Evolutionary conservation across 2,888 invertebrate species (phyloP).

Genomic region (Deilephila porcellus): DNA sequence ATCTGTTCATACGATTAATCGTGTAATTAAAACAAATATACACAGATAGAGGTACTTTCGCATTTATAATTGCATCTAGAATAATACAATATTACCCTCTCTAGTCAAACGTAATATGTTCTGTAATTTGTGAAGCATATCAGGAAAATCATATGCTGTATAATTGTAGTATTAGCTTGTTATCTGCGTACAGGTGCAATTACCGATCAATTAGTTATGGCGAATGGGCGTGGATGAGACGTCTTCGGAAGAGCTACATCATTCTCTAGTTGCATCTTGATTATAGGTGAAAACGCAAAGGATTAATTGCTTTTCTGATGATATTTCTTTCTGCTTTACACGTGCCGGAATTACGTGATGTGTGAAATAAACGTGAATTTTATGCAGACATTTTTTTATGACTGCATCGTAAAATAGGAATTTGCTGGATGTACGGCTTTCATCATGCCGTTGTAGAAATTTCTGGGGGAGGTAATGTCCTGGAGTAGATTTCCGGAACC

Average conservation of each 20-base stretch:
- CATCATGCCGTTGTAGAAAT: too few relatives aligned
- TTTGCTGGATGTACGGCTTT: too few relatives aligned
- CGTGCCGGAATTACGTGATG: not conserved
- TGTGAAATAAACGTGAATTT: not conserved
- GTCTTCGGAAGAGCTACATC: conserved; percentile 2
- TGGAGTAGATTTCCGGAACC: too few relatives aligned
- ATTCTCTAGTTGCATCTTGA: not conserved
- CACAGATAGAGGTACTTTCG: too few relatives aligned
- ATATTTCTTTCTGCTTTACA: not conserved
- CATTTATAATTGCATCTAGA: too few relatives aligned
- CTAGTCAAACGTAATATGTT: not conserved
- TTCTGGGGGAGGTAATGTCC: too few relatives aligned
- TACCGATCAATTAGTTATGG: conserved; percentile 11
- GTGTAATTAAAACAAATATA: too few relatives aligned
- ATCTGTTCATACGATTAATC: too few relatives aligned
- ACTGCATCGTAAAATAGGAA: too few relatives aligned
- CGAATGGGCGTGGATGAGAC: conserved; percentile 1
- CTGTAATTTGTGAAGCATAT: not conserved
- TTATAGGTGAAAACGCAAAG: not conserved
- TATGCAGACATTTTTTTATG: too few relatives aligned
- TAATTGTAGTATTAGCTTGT: not conserved
- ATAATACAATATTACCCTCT: too few relatives aligned
- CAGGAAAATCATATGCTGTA: not conserved
- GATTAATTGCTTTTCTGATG: not conserved
- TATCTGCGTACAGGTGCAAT: conserved; percentile 8